These are phyloP conservation scores for Anthrax anthrax DNA, from an alignment of 2,888 invertebrate genomes.

Conservation along the genomic window DNA sequence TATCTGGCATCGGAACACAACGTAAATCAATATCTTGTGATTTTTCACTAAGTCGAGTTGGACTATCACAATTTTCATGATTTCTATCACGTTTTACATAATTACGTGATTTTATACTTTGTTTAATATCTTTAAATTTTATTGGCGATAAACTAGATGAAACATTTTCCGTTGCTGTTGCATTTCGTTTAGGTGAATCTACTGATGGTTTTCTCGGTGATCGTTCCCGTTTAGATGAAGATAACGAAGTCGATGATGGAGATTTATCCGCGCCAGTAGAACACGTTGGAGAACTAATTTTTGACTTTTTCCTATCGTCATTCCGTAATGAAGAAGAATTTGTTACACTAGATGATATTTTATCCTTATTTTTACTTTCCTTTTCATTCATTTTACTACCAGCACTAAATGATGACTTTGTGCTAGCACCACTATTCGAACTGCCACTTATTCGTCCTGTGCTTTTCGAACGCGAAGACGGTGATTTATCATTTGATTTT, in stretches of 20 bases:
- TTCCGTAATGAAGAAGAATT: too few species aligned
- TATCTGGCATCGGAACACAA: conserved; percentile 3
- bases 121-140: conserved; percentile 42
- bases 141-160: conserved; percentile 6
- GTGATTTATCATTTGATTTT: not conserved
- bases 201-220: conserved; percentile 34
- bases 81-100: conserved; percentile 51
- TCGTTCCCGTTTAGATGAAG: conserved; percentile 28
- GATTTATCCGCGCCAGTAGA: not conserved
- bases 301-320: not conserved
- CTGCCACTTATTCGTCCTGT: not conserved
- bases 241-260: too few species aligned
- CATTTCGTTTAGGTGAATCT: conserved; percentile 21
- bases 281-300: conserved; percentile 2
- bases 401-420: not conserved
- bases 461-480: not conserved
- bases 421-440: not conserved
- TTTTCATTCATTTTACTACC: not conserved
- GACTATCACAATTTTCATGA: conserved; percentile 46
- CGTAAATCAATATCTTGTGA: conserved; percentile 12
- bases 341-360: not conserved
- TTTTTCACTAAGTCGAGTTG: conserved; percentile 21
- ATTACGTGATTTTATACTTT: conserved; percentile 42
- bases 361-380: conserved; percentile 1
- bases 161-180: conserved; percentile 14